Evolutionary conservation across 1,140 invertebrate species (phyloP), one percentile per base, ranked within the genome.

Genomic region (Argopecten irradians): DNA sequence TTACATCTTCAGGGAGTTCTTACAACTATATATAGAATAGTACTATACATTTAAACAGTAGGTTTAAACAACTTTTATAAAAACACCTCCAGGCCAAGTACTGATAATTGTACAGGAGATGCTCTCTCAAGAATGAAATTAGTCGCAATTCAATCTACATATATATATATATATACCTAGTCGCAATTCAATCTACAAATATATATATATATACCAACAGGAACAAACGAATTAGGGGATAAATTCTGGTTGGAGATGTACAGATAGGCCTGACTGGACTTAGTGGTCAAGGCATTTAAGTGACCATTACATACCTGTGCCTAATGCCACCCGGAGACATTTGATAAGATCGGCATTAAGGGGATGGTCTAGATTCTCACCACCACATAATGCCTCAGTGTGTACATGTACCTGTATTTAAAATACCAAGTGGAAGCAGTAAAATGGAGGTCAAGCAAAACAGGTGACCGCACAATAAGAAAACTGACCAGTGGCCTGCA

Each of bases 341-440:
- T n/a, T 28, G 55, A 71, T 71, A 71, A 71, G n/a, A 71, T 28
- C 19, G n/a, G n/a, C 22, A 71, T 71, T 71, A 71, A n/a, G 55
- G 22, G 19, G 55, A 71, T 71, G 55, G n/a, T 71, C 55, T 71
- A 71, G 55, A 71, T 71, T 28, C 13, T 71, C 55, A 71, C 55
- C 55, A 11, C 55, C 28, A 71, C 55, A 71, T 71, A 71, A 71
- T 71, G 28, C 22, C n/a, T 71, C n/a, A 3, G 55, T 71, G 55
- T 71, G 55, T 71, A 71, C 55, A 71, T 71, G 55, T 71, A 71
- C 55, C 55, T 28, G 55, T 71, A 71, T 71, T 71, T 71, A 71
- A 71, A 71, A 71, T 71, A 28, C 55, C 55, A 16, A 71, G 55
- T 16, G 28, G 22, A 16, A 71, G 55, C 55, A 71, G 55, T 71